Conservation (phyloP, 2,113 vertebrate genomes). For the Kobus ellipsiprymnus region DNA sequence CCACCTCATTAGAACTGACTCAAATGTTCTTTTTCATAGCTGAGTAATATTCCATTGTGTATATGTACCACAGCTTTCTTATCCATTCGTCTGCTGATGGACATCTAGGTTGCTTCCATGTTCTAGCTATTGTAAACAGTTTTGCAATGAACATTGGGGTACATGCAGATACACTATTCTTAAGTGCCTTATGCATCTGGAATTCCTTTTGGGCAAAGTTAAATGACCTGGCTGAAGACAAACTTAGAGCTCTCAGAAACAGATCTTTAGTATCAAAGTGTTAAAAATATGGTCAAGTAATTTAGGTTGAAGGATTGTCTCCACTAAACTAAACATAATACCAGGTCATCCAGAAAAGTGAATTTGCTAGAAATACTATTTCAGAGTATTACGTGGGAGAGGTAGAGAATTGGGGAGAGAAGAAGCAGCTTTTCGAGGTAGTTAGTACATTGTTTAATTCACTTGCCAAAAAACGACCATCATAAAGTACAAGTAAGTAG, state of each 20-base stretch:
- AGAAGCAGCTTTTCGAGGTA: not conserved
- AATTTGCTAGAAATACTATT: not conserved
- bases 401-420: not conserved
- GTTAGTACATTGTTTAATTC: not conserved
- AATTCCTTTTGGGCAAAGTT: conserved; percentile 32
- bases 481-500: not conserved
- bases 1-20: not conserved
- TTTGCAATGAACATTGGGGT: not conserved
- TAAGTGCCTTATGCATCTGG: conserved; percentile 3
- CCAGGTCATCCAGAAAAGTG: not conserved
- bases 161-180: not conserved
- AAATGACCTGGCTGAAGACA: conserved; percentile 14
- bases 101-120: not conserved
- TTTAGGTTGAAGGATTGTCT: not conserved
- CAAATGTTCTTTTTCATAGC: not conserved
- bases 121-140: not conserved
- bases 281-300: not conserved
- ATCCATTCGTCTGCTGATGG: not conserved
- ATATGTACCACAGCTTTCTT: not conserved
- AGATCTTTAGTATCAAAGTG: not conserved
- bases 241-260: not conserved
- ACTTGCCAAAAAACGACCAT: not conserved
- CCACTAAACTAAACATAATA: not conserved
- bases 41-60: not conserved
- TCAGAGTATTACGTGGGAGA: not conserved